Conservation (phyloP, 2,888 invertebrate species). For the Teleiodes luculella region DNA sequence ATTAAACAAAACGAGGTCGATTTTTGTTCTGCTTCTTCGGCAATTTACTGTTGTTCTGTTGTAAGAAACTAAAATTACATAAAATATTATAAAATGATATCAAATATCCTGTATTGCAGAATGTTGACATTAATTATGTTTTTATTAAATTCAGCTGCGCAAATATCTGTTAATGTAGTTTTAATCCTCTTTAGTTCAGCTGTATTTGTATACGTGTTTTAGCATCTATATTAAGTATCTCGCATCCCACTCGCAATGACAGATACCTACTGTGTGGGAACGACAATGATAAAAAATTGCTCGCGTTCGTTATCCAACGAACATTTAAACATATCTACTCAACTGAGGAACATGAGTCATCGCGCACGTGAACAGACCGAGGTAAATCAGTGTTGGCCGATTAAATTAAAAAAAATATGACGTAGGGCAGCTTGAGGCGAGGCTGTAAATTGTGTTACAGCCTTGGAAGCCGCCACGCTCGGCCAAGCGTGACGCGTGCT, state of each 20-base stretch:
- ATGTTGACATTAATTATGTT: too few relatives aligned
- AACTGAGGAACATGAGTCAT: conserved; percentile 21
- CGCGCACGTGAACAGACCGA: conserved; percentile 24
- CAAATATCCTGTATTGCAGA: too few relatives aligned
- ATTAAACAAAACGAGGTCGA: conserved; percentile 17
- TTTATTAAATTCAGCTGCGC: too few relatives aligned
- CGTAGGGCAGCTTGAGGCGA: conserved; percentile 41
- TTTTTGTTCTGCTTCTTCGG: conserved; percentile 4
- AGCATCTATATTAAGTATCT: not conserved
- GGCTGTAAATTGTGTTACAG: conserved; percentile 60
- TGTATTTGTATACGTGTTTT: not conserved
- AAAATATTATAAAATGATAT: too few relatives aligned
- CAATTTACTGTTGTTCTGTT: too few relatives aligned
- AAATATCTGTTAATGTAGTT: too few relatives aligned
- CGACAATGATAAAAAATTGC: not conserved
- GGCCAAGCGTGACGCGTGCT: conserved; percentile 59
- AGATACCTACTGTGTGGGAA: conserved; percentile 6
- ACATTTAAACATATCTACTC: not conserved
- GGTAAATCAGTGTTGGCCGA: conserved; percentile 27
- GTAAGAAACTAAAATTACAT: too few relatives aligned
- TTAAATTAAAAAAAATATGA: conserved; percentile 42
- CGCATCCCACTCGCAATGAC: conserved; percentile 9
- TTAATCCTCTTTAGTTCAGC: not conserved
- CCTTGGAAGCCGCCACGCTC: conserved; percentile 70
- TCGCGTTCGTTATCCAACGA: conserved; percentile 18